Percentiles rank a stretch among this genome's conserved stretches.
Conservation (phyloP, 2,797 vertebrate genomes). For the Netta rufina region DNA sequence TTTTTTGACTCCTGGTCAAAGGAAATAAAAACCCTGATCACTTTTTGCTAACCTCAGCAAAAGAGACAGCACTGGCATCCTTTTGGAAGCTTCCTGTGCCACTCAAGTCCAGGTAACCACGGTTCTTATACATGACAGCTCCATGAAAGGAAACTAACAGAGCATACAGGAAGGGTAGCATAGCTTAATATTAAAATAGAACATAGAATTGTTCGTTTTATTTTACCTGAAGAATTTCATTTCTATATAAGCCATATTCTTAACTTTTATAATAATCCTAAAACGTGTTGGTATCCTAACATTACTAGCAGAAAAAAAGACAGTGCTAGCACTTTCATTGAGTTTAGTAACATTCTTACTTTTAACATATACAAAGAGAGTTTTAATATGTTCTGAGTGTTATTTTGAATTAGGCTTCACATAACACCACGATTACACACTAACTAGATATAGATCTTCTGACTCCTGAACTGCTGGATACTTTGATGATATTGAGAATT, state of each 20-base stretch:
- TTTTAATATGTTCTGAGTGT: background rate
- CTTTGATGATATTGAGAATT: background rate
- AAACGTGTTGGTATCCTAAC: background rate
- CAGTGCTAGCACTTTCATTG: background rate
- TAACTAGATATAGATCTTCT: background rate
- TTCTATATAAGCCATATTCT: background rate
- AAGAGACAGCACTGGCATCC: slow-evolving; percentile 20
- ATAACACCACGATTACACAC: background rate
- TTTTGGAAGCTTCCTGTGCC: slow-evolving; percentile 30
- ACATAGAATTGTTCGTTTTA: background rate
- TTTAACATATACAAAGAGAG: background rate
- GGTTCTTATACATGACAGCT: background rate
- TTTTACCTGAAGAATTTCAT: background rate
- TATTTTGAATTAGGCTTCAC: background rate
- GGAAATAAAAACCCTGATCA: slow-evolving; percentile 33
- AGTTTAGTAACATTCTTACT: background rate
- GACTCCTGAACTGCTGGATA: background rate
- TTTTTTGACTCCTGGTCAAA: background rate
- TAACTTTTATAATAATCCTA: background rate
- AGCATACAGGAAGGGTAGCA: background rate
- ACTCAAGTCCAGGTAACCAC: background rate
- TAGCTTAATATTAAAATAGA: slow-evolving; percentile 18
- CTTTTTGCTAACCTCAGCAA: slow-evolving; percentile 18
- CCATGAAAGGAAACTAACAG: background rate
- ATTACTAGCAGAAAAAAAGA: background rate